Evolutionary conservation across 2,888 invertebrate species (phyloP), one percentile per base, ranked within the genome.

Genomic region (Amphipoea oculea): DNA sequence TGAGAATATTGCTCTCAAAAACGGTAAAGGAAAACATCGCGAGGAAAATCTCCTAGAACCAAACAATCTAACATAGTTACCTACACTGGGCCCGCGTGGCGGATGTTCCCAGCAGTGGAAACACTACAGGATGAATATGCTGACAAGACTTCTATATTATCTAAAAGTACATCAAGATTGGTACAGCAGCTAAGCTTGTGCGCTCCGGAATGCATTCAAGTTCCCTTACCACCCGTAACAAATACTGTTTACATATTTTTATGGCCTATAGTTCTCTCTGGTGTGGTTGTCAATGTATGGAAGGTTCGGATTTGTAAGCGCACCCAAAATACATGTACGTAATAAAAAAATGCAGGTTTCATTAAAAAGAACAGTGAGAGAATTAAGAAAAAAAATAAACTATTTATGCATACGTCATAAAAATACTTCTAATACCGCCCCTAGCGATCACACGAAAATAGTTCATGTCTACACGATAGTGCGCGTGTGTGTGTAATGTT

Each of bases 161-260:
- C 79, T 66, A 40, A 48, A 60, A 23, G 29, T 29, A 63, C n/a
- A 54, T 57, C 45, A 63, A 57, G 29, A n/a, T 77, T 29, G 40
- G 36, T 0, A 29, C 42, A 17, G 40, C 14, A 17, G 40, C 9
- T 48, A 20, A 29, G 40, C 12, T 42, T 14, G 5, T 14, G 29
- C 14, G 12, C 12, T 23, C 20, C 1, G 12, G 14, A 29, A 40
- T 40, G 40, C 23, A 14, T 6, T 3, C 6, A 17, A 20, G 29
- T n/a, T 12, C 5, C 17, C 23, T 57, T 51, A 36, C 20, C 2
- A 40, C 14, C 2, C 29, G 36, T 40, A 12, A 40, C 1, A 45
- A 20, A 36, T 36, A 69, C 11, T 23, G 9, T 29, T 5, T 11
- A 23, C 2, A 36, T 0, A 23, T 45, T 75, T 14, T 14, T 23